These are phyloP conservation scores for Theretra japonica DNA, from an alignment of 2,888 invertebrate genomes.

Conservation along the genomic window DNA sequence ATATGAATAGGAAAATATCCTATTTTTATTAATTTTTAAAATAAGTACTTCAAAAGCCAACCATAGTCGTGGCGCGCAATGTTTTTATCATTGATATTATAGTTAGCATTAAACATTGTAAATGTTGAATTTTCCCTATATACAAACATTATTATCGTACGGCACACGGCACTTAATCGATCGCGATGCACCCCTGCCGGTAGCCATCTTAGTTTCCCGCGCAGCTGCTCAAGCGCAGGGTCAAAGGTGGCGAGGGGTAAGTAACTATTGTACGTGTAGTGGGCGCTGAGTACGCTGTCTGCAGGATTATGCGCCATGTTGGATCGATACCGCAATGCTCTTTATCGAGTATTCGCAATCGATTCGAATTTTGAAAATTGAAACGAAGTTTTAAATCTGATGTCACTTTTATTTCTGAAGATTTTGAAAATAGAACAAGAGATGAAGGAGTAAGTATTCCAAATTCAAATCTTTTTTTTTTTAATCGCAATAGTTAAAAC, in stretches of 20 bases:
- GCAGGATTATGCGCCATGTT: conserved; percentile 67
- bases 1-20: too few relatives aligned
- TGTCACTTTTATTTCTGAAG: not conserved
- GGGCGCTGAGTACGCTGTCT: conserved; percentile 67
- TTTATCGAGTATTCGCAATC: conserved; percentile 33
- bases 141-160: conserved; percentile 28
- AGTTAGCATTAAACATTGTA: not conserved
- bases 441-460: too few relatives aligned
- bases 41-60: too few relatives aligned
- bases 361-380: not conserved
- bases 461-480: too few relatives aligned
- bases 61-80: too few relatives aligned
- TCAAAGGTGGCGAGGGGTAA: conserved; percentile 75
- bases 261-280: conserved; percentile 66
- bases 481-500: too few relatives aligned
- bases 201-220: conserved; percentile 65
- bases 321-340: conserved; percentile 52
- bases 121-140: conserved; percentile 29
- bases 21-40: too few relatives aligned
- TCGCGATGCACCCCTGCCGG: conserved; percentile 70
- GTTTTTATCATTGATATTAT: too few relatives aligned
- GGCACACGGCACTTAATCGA: conserved; percentile 59
- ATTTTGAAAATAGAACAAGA: not conserved
- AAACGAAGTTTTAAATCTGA: not conserved
- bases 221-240: conserved; percentile 80